Conservation (phyloP, 2,797 vertebrate genomes). For the Bradypodion pumilum region DNA sequence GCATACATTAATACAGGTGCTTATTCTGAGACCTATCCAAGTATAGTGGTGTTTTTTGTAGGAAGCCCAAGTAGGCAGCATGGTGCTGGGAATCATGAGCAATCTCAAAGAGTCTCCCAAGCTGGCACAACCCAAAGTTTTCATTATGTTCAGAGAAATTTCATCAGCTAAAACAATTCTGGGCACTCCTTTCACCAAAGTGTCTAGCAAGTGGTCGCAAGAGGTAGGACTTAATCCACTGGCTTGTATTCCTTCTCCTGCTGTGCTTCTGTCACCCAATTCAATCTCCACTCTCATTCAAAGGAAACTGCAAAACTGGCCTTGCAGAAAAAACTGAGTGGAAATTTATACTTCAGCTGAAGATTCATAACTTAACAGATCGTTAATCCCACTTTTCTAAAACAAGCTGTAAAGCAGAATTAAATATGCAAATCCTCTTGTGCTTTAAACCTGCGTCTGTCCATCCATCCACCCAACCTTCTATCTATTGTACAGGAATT, state of each 20-base stretch:
- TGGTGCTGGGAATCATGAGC: conserved; percentile 4
- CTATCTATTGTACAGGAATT: conserved; percentile 65
- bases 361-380: conserved; percentile 77
- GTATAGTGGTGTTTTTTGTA: background rate
- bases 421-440: conserved; percentile 76
- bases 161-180: conserved; percentile 23
- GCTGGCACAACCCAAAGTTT: background rate
- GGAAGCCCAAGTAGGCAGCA: conserved; percentile 27
- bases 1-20: background rate
- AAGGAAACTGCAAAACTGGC: conserved; percentile 61
- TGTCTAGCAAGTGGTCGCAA: background rate
- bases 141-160: conserved; percentile 20
- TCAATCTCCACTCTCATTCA: conserved; percentile 11
- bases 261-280: background rate
- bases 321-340: conserved; percentile 54
- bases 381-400: conserved; percentile 76
- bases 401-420: conserved; percentile 75
- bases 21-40: background rate
- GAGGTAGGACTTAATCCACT: background rate
- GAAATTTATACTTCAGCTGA: conserved; percentile 57
- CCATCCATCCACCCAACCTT: conserved; percentile 65
- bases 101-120: conserved; percentile 6
- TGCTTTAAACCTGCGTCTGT: conserved; percentile 74
- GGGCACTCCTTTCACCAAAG: background rate
- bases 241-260: too few species aligned